A percentile compares a stretch with the other conserved stretches of the same genome.
Evolutionary conservation across 1,140 invertebrate species (phyloP).

Genomic region (Platyscapa corneri): DNA sequence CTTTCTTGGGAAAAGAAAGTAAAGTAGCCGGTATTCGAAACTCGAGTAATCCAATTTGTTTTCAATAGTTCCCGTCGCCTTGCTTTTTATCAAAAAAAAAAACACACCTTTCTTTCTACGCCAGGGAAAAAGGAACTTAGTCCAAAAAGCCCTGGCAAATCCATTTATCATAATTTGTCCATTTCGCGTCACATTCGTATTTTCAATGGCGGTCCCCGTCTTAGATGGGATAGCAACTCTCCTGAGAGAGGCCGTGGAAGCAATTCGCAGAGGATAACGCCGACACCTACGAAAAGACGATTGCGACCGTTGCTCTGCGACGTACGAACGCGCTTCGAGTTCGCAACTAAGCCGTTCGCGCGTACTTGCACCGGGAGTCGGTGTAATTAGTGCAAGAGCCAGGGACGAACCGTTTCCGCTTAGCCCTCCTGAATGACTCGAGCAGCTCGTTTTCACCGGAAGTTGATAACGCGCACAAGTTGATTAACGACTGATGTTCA

Average conservation of each 20-base stretch:
- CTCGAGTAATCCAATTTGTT: not conserved
- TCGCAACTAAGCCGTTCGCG: not conserved
- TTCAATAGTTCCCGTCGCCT: not conserved
- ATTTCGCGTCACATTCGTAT: not conserved
- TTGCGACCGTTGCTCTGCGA: no score
- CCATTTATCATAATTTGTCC: conserved; percentile 15
- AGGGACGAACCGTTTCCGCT: conserved; percentile 42
- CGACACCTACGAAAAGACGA: conserved; percentile 39
- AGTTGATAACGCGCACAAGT: conserved; percentile 3
- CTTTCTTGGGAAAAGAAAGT: not conserved
- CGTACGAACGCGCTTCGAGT: not conserved
- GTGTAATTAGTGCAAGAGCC: conserved; percentile 54
- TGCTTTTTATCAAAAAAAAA: not conserved
- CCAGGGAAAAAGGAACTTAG: not conserved
- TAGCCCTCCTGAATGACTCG: not conserved
- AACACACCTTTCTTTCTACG: not conserved
- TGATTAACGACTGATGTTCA: conserved; percentile 35
- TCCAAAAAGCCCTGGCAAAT: not conserved
- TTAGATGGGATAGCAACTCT: conserved; percentile 57
- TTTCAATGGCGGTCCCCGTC: not conserved
- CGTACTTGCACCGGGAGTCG: conserved; percentile 39
- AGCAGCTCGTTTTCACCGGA: conserved; percentile 33
- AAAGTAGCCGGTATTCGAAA: not conserved
- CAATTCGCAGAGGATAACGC: conserved; percentile 34
- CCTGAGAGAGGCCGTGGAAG: conserved; percentile 44